Base-by-base conservation (phyloP, 2,888 invertebrate species). In the Lordiphosa andalusiaca region DNA sequence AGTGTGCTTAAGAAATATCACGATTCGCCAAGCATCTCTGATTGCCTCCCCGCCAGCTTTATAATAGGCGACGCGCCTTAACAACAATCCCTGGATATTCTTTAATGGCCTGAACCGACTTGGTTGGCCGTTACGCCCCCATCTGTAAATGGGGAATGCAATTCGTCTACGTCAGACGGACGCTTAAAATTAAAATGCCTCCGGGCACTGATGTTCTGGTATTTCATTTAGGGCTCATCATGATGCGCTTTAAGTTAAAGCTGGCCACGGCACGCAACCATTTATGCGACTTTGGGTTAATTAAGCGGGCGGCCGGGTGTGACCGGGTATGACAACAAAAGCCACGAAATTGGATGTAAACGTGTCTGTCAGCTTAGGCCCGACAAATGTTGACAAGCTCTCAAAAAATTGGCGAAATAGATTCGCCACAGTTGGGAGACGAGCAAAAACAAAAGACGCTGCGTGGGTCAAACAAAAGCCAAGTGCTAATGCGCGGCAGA, bases 121-220 rank as follows among this genome's bases (percentile, higher is more conserved):
- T 46, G 63, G 13, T 44, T 50, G 51, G 53, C 38, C 50, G 74
- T 50, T 49, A 73, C 85, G 85, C 85, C 76, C 60, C 35, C 55
- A 55, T 50, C 39, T 50, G 46, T 36, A 16, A 16, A 44, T 49
- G 46, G n/a, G 50, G 52, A 48, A 67, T 68, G 83, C 71, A 78
- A 77, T 77, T 84, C 85, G 71, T 84, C 77, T 82, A 64, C 77
- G 85, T 77, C 77, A 71, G 71, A 48, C 55, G 36, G 16, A 47
- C 39, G 35, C 54, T 53, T 47, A 56, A 65, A 56, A 49, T 50
- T 57, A 57, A 57, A 67, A 50, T 67, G 58, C 64, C 64, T 33
- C 38, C 23, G 52, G 68, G 44, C 30, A 46, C 36, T 10, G n/a
- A 7, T 37, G 57, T 40, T 46, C 40, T 47, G 42, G 41, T 40